Conservation (phyloP, 2,888 invertebrate species). For the Odontocerum albicorne region DNA sequence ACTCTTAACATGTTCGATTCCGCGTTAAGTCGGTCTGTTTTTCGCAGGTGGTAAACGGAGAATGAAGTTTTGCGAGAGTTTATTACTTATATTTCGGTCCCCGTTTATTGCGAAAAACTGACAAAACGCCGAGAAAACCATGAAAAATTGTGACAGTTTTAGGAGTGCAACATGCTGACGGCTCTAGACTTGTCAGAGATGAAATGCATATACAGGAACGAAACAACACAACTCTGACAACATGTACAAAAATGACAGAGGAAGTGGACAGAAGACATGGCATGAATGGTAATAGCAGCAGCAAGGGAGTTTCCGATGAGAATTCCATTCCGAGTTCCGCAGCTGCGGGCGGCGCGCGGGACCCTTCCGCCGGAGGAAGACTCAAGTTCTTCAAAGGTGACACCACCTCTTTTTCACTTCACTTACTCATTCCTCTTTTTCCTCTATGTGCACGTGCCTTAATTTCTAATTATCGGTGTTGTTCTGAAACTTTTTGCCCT, state of each 20-base stretch:
- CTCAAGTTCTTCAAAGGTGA: slow-evolving; percentile 80
- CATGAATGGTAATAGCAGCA: slow-evolving; percentile 69
- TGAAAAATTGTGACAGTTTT: slow-evolving; percentile 39
- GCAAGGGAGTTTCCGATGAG: slow-evolving; percentile 52
- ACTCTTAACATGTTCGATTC: slow-evolving; percentile 25
- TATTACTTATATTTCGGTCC: slow-evolving; percentile 15
- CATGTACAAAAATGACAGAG: slow-evolving; percentile 53
- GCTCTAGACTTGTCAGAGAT: slow-evolving; percentile 55
- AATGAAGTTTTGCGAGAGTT: slow-evolving; percentile 47
- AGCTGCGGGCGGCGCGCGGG: slow-evolving; percentile 46
- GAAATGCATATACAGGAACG: slow-evolving; percentile 68
- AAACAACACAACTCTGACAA: slow-evolving; percentile 69
- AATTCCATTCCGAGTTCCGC: slow-evolving; percentile 43
- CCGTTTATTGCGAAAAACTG: slow-evolving; percentile 10
- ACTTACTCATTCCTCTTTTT: background rate
- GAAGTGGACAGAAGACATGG: slow-evolving; percentile 72
- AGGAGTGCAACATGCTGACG: slow-evolving; percentile 51
- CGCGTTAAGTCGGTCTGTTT: slow-evolving; percentile 44
- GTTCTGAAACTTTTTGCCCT: slow-evolving; percentile 1
- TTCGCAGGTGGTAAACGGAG: slow-evolving; percentile 57
- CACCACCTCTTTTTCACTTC: slow-evolving; percentile 14
- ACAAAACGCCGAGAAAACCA: slow-evolving; percentile 5
- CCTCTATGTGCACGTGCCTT: background rate
- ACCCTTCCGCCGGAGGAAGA: slow-evolving; percentile 64
- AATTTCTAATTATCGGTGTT: slow-evolving; percentile 3